These are phyloP conservation scores for Cryptoblepharus egeriae DNA, from an alignment of 2,797 vertebrate genomes.

Conservation along the genomic window DNA sequence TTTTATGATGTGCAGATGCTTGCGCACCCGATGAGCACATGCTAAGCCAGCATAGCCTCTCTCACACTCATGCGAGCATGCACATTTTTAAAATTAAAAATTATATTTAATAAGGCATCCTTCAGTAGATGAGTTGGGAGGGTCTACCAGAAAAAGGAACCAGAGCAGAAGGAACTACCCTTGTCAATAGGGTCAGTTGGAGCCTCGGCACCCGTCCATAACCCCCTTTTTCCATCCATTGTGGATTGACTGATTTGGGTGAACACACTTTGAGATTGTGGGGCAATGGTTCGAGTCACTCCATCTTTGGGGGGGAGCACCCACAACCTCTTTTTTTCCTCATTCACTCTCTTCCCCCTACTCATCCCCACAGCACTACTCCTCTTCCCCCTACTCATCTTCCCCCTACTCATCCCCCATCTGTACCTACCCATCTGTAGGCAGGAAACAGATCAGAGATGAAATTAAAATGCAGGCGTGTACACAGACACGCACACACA, in stretches of 20 bases:
- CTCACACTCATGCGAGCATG: too few species aligned
- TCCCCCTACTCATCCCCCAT: slow-evolving; percentile 68
- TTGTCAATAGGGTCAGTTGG: too few species aligned
- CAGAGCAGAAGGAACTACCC: too few species aligned
- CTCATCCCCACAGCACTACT: too few species aligned
- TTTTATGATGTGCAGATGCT: too few species aligned
- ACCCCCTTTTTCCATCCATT: background rate
- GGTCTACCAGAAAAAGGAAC: too few species aligned
- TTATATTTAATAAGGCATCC: too few species aligned
- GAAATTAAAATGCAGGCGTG: slow-evolving; percentile 53
- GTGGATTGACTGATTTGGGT: slow-evolving; percentile 69
- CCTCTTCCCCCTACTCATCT: slow-evolving; percentile 60
- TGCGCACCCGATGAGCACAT: too few species aligned
- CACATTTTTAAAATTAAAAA: too few species aligned
- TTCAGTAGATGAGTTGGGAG: too few species aligned
- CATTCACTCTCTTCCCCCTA: slow-evolving; percentile 60
- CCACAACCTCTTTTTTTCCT: slow-evolving; percentile 63
- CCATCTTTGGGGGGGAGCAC: slow-evolving; percentile 73
- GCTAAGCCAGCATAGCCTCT: too few species aligned
- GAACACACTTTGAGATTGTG: slow-evolving; percentile 70
- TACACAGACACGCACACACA: background rate
- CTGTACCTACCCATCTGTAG: slow-evolving; percentile 72
- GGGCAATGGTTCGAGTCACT: slow-evolving; percentile 74
- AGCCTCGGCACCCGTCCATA: background rate
- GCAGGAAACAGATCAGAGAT: slow-evolving; percentile 69